Evolutionary conservation across 1,140 invertebrate genomes (phyloP).

Genomic region (Drosophila nebulosa): DNA sequence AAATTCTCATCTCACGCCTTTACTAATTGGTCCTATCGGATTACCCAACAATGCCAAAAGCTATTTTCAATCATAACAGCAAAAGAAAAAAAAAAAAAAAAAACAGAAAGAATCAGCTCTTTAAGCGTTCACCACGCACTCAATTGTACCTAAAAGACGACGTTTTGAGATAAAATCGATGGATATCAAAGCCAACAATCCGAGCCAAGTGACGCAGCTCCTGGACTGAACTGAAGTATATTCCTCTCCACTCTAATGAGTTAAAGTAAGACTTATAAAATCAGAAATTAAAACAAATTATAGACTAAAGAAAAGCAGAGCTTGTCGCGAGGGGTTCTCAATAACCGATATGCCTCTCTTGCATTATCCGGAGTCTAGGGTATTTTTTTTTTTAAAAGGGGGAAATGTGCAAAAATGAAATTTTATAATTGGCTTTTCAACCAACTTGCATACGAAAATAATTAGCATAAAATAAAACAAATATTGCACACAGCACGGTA

Average conservation of each 20-base stretch:
- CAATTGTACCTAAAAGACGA: no score
- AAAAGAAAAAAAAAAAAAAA: slow-evolving; percentile 14
- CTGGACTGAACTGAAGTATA: no score
- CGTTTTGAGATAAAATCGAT: no score
- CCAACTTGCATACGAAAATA: slow-evolving; percentile 62
- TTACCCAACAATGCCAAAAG: slow-evolving; percentile 60
- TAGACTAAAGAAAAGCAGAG: no score
- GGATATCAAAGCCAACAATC: no score
- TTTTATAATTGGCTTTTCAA: slow-evolving; percentile 74
- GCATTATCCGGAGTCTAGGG: not conserved
- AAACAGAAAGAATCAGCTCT: not conserved
- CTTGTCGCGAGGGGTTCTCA: no score
- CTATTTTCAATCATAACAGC: slow-evolving; percentile 57
- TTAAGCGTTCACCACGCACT: no score
- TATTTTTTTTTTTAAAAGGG: not conserved
- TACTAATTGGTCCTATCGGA: slow-evolving; percentile 68
- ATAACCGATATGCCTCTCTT: not conserved
- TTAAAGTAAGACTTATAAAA: no score
- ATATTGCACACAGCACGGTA: slow-evolving; percentile 12
- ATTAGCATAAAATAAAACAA: slow-evolving; percentile 69
- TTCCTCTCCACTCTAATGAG: no score
- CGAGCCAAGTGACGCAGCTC: no score
- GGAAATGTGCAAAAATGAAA: slow-evolving; percentile 57
- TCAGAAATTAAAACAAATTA: no score
- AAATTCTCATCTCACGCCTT: slow-evolving; percentile 31